Base-by-base conservation (phyloP, 2,797 vertebrate genomes). In the Lateolabrax maculatus region DNA sequence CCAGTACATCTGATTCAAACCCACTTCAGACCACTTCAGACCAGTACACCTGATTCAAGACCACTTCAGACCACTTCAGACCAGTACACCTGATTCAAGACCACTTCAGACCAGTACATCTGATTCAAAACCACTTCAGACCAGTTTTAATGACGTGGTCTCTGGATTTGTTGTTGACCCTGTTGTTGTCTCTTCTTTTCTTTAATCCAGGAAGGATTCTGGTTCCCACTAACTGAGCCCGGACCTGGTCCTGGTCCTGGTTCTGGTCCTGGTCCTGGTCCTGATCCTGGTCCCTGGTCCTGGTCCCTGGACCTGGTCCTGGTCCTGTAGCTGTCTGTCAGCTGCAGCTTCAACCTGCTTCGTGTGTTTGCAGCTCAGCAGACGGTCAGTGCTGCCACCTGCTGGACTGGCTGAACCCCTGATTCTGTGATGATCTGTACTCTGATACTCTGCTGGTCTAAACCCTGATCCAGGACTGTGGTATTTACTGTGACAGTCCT, bases 191-290 rank as follows among this genome's bases (percentile, higher is more conserved):
- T 64, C 19, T 60, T 57, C 43, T 62, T 77, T 3, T 55, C n/a
- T n/a, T n/a, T n/a, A n/a, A 25, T 5, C 0, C 78, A 89, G 90
- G 88, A 41, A 61, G 77, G 46, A 85, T 83, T 48, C 85, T 90
- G 83, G 89, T 91, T 41, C 83, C 90, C 25, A 74, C 0, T 10
- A 56, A 27, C 66, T 89, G 68, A 87, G 10, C 15, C 46, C 1
- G n/a, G 41, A 25, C n/a, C 16, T 49, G 64, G 19, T 1, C 39
- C 39, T 19, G 13, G 3, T 4, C 5, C 23, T 34, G 31, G 31
- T 34, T 6, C 31, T 34, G 31, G 31, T 34, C 31, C 31, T 34
- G 6, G 41, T 12, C 29, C 16, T 71, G 52, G 21, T 29, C 36
- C 37, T 41, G 49, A 27, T 27, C 46, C 25, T 41, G 60, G 23